Conservation (phyloP, 2,797 vertebrate genomes). For the Sphaeramia orbicularis region DNA sequence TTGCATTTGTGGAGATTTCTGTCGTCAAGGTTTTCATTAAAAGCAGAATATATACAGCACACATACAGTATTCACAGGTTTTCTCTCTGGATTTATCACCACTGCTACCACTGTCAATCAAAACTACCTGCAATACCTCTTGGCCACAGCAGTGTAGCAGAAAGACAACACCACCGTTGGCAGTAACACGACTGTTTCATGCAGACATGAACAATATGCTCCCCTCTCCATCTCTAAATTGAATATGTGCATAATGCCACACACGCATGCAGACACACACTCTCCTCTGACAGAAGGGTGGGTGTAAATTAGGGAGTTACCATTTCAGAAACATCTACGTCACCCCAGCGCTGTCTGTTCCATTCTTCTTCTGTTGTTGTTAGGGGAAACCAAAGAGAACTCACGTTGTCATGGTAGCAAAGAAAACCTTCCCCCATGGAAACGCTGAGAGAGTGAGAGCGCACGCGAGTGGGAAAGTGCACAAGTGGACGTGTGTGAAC, state of each 20-base stretch:
- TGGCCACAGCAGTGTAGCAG: not conserved
- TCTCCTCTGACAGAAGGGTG: conserved; percentile 2
- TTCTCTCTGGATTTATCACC: not conserved
- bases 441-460: conserved; percentile 48
- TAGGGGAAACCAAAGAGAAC: conserved; percentile 66
- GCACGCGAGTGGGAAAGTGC: conserved; percentile 1
- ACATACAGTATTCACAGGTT: conserved; percentile 6
- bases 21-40: conserved; percentile 7
- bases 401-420: conserved; percentile 78
- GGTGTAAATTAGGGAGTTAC: conserved; percentile 37
- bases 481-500: conserved; percentile 32
- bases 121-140: conserved; percentile 2
- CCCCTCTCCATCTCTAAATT: not conserved
- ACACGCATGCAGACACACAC: not conserved
- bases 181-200: not conserved
- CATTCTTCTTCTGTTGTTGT: conserved; percentile 48
- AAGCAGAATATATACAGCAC: conserved; percentile 25
- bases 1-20: conserved; percentile 12
- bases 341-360: conserved; percentile 33
- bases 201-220: not conserved
- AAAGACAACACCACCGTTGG: not conserved
- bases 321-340: conserved; percentile 42
- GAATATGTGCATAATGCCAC: not conserved
- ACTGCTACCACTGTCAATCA: conserved; percentile 17
- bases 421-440: conserved; percentile 71